These are phyloP conservation scores for Asobara japonica DNA, from an alignment of 1,140 invertebrate species.

Conservation along the genomic window DNA sequence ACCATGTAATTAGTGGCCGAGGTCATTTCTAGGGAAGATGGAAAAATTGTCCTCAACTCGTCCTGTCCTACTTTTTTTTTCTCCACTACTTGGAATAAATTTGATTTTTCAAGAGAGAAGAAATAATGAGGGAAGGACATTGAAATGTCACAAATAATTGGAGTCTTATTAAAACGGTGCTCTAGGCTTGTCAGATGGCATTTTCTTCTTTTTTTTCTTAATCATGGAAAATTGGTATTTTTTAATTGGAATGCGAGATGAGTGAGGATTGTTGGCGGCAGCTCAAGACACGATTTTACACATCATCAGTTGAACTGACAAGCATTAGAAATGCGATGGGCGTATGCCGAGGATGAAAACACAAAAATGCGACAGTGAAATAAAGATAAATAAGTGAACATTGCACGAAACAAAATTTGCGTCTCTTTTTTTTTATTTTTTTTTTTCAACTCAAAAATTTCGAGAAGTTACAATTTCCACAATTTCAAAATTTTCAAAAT, in stretches of 20 bases:
- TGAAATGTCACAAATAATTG: slow-evolving; percentile 11
- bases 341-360: no score
- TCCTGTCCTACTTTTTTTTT: slow-evolving; percentile 3
- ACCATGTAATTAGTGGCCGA: slow-evolving; percentile 6
- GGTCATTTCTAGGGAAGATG: not conserved
- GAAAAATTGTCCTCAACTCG: not conserved
- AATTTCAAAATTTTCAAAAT: no score
- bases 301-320: not conserved
- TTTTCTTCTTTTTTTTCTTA: not conserved
- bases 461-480: no score
- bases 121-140: not conserved
- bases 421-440: no score
- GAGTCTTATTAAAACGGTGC: not conserved
- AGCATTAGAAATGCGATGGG: no score
- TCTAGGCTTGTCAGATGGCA: not conserved
- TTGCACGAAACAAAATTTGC: no score
- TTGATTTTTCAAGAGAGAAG: not conserved
- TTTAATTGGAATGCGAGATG: not conserved
- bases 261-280: not conserved
- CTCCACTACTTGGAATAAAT: not conserved
- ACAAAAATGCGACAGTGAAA: no score
- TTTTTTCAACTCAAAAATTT: no score
- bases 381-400: no score
- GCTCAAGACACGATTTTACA: not conserved
- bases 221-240: not conserved